Evolutionary conservation across 2,888 invertebrate species (phyloP).

Genomic region (Diaprepes abbreviatus): DNA sequence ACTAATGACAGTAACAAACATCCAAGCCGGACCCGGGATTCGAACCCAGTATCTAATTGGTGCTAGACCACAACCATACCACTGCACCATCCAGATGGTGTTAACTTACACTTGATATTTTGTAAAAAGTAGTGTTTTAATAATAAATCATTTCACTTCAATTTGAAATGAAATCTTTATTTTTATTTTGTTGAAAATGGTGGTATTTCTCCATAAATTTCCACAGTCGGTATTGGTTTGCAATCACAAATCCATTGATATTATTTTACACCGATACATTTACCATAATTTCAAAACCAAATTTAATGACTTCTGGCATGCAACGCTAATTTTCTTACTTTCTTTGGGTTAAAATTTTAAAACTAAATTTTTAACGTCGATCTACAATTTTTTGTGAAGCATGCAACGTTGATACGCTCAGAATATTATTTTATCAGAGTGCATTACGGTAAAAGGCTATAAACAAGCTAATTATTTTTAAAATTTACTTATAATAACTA

Average conservation of each 20-base stretch:
- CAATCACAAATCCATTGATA: slow-evolving; percentile 5
- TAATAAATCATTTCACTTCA: too few species aligned
- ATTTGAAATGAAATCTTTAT: too few species aligned
- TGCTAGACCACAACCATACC: too few species aligned
- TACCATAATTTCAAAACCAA: neutral
- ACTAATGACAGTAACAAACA: too few species aligned
- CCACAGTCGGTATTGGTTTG: slow-evolving; percentile 8
- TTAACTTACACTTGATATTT: too few species aligned
- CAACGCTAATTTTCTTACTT: neutral
- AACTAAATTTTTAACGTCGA: neutral
- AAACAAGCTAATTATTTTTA: neutral
- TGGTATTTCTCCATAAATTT: too few species aligned
- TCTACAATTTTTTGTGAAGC: neutral
- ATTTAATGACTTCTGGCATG: neutral
- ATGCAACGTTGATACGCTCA: neutral
- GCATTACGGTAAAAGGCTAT: neutral
- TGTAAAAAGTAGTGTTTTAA: too few species aligned
- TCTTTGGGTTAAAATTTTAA: slow-evolving; percentile 1
- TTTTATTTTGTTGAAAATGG: too few species aligned
- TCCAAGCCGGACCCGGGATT: too few species aligned
- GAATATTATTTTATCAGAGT: neutral
- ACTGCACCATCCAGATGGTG: too few species aligned
- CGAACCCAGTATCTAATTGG: too few species aligned
- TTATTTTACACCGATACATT: neutral
- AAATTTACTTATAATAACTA: neutral